These are phyloP conservation scores for Eutolmus rufibarbis DNA, from an alignment of 2,888 invertebrate species.

Conservation along the genomic window DNA sequence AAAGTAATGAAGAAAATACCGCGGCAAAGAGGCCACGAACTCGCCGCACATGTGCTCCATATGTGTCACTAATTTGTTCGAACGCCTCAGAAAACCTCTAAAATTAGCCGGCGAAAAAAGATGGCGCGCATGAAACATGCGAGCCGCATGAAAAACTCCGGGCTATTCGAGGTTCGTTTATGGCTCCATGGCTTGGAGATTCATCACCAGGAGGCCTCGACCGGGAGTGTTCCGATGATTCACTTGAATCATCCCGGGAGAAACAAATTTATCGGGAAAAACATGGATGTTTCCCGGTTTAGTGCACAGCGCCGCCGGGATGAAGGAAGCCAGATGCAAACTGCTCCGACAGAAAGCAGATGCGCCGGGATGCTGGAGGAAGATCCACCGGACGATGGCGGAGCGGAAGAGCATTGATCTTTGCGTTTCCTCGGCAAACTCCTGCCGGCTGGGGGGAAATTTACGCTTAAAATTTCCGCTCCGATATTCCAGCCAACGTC, in stretches of 20 bases:
- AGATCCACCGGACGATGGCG: not conserved
- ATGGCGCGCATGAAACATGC: not conserved
- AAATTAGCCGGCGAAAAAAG: constrained; percentile 16
- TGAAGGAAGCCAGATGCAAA: not conserved
- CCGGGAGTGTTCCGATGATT: not conserved
- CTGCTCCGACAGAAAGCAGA: not conserved
- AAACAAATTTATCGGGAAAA: not conserved
- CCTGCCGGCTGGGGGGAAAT: not conserved
- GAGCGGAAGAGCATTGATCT: not conserved
- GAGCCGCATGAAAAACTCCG: not conserved
- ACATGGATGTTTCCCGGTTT: not conserved
- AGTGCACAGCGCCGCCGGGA: not conserved
- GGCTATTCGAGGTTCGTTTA: not conserved
- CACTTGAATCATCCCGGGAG: not conserved
- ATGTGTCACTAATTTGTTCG: constrained; percentile 38
- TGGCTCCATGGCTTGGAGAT: not conserved
- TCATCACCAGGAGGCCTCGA: not conserved
- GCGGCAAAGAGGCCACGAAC: not conserved
- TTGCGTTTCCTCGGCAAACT: not conserved
- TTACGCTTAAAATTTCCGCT: not conserved
- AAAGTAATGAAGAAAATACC: not conserved
- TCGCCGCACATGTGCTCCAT: constrained; percentile 32
- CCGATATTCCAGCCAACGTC: not conserved
- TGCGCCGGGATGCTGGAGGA: not conserved
- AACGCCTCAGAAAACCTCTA: constrained; percentile 8